Conservation (phyloP, 1,140 invertebrate genomes). For the Drosophila equinoxialis region DNA sequence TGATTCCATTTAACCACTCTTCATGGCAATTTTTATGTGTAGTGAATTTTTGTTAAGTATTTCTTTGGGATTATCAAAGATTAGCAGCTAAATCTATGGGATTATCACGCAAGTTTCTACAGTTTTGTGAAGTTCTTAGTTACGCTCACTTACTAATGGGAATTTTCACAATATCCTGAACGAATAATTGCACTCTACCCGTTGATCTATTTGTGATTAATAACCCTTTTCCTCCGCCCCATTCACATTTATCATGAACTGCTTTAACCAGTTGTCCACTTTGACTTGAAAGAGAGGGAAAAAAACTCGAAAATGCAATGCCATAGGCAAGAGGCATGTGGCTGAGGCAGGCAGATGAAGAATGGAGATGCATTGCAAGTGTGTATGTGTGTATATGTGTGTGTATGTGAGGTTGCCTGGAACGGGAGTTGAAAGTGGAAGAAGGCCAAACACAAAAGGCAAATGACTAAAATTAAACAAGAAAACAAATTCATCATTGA, state of each 20-base stretch:
- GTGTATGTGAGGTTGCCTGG: conserved; percentile 41
- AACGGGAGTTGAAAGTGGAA: conserved; percentile 11
- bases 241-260: conserved; percentile 22
- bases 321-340: conserved; percentile 18
- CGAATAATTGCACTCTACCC: background rate
- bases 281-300: conserved; percentile 16
- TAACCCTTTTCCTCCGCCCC: conserved; percentile 10
- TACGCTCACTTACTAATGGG: background rate
- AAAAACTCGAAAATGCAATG: conserved; percentile 34
- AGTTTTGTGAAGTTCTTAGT: background rate
- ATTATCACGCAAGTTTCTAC: too few species aligned
- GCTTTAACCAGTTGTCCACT: conserved; percentile 25
- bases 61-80: too few species aligned
- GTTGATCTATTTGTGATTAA: conserved; percentile 14
- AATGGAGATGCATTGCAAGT: conserved; percentile 35
- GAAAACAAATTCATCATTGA: conserved; percentile 74
- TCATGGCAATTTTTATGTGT: too few species aligned
- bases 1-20: too few species aligned
- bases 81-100: too few species aligned
- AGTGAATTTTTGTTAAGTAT: too few species aligned
- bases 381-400: background rate
- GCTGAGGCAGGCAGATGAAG: background rate
- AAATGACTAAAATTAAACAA: conserved; percentile 78
- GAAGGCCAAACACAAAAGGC: conserved; percentile 44
- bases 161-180: background rate